phyloP scores from a whole-genome alignment of 2,113 vertebrate genomes.

The Heterotis niloticus region DNA sequence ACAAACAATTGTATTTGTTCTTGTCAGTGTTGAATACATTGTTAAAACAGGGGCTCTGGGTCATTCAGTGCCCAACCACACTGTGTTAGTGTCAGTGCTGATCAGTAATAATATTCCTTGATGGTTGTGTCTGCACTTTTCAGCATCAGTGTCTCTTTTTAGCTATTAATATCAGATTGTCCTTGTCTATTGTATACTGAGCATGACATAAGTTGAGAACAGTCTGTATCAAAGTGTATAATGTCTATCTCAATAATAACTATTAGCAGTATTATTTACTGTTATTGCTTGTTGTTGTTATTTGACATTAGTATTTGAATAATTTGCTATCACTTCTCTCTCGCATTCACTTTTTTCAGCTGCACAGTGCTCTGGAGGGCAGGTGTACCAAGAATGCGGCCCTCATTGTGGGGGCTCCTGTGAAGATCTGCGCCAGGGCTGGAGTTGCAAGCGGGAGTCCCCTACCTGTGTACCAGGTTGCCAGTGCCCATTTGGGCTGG shows the following conservation, averaged over 20 bases:
- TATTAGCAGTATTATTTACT: background rate
- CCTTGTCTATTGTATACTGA: too few relatives aligned
- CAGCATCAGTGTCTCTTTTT: too few relatives aligned
- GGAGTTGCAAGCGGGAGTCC: constrained; percentile 50
- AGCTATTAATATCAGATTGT: background rate
- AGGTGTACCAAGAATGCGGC: constrained; percentile 77
- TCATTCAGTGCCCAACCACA: background rate
- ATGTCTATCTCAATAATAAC: background rate
- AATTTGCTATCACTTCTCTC: background rate
- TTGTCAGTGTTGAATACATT: too few relatives aligned
- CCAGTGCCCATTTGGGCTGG: constrained; percentile 71
- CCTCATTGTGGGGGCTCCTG: constrained; percentile 67
- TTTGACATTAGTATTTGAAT: background rate
- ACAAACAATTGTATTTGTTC: too few relatives aligned
- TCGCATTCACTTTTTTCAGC: constrained; percentile 50
- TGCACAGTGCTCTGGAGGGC: constrained; percentile 68
- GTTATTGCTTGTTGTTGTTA: background rate
- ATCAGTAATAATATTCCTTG: background rate
- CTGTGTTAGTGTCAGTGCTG: background rate
- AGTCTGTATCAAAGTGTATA: too few relatives aligned
- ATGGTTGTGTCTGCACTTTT: too few relatives aligned
- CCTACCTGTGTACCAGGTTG: constrained; percentile 76
- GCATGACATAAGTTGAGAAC: too few relatives aligned
- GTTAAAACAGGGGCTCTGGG: too few relatives aligned
- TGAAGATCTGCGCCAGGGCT: constrained; percentile 49